Conservation (phyloP, 2,113 vertebrate species). For the Grallaria varia region DNA sequence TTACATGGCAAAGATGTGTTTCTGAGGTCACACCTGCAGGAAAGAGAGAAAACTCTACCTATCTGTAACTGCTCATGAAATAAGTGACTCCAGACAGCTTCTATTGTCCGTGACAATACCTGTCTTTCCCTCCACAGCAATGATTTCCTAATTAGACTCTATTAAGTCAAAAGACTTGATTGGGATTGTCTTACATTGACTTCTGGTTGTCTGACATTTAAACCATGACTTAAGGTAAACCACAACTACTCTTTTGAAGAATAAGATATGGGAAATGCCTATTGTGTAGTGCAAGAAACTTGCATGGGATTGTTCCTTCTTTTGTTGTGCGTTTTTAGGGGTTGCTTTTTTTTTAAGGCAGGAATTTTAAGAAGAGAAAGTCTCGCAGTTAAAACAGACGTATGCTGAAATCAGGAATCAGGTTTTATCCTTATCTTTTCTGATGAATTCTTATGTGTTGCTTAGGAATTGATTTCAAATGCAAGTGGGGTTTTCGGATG, state of each 20-base stretch:
- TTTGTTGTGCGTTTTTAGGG: neutral
- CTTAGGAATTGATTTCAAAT: slow-evolving; percentile 2
- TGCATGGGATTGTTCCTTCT: neutral
- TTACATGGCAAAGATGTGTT: neutral
- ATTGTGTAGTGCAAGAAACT: neutral
- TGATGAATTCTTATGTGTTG: neutral
- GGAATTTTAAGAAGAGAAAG: neutral
- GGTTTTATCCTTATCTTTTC: neutral
- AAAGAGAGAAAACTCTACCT: neutral
- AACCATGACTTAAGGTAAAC: neutral
- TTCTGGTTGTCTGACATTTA: neutral
- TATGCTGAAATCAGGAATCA: neutral
- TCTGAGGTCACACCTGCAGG: neutral
- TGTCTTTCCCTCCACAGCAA: neutral
- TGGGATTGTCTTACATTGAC: neutral
- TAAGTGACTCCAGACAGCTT: neutral
- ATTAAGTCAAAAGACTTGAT: neutral
- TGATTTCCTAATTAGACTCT: neutral
- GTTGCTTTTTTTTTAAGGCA: neutral
- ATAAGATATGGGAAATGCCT: neutral
- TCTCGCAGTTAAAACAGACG: neutral
- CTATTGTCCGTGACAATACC: neutral
- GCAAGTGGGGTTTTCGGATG: neutral
- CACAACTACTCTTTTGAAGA: neutral
- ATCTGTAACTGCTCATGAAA: neutral